Evolutionary conservation across 2,888 invertebrate genomes (phyloP).

Genomic region (Caenorhabditis uteleia): DNA sequence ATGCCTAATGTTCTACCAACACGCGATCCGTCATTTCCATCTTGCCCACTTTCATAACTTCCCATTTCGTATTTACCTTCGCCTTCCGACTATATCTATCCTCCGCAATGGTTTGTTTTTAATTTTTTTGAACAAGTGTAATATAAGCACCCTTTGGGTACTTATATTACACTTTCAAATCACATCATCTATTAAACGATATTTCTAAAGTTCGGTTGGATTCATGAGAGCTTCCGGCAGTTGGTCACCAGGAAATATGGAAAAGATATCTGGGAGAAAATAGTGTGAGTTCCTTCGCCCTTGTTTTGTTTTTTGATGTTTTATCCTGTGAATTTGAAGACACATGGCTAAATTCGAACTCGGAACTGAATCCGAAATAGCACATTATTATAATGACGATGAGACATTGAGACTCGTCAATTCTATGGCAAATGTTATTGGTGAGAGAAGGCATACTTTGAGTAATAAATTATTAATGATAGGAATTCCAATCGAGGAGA

Average conservation of each 20-base stretch:
- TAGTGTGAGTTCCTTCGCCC: constrained; percentile 53
- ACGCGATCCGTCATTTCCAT: too few species aligned
- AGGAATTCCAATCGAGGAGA: constrained; percentile 66
- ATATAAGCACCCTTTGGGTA: too few species aligned
- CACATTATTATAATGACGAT: constrained; percentile 66
- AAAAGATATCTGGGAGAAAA: constrained; percentile 64
- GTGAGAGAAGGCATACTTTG: constrained; percentile 16
- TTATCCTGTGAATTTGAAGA: constrained; percentile 37
- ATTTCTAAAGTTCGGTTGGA: constrained; percentile 66
- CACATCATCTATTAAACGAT: neutral
- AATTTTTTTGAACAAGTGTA: neutral
- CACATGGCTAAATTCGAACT: constrained; percentile 66
- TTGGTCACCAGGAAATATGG: constrained; percentile 66
- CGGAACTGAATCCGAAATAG: constrained; percentile 64
- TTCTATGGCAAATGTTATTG: constrained; percentile 64
- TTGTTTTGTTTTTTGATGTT: neutral
- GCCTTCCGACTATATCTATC: neutral
- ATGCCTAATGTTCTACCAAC: too few species aligned
- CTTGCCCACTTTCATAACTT: too few species aligned
- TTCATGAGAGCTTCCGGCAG: constrained; percentile 67
- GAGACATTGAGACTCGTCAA: constrained; percentile 65
- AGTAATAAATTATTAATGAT: neutral
- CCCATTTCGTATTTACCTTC: neutral
- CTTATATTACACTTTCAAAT: constrained; percentile 1
- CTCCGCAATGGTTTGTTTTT: neutral